Evolutionary conservation across 2,888 invertebrate genomes (phyloP), one percentile per base, ranked within the genome.

Genomic region (Smittia sp.): DNA sequence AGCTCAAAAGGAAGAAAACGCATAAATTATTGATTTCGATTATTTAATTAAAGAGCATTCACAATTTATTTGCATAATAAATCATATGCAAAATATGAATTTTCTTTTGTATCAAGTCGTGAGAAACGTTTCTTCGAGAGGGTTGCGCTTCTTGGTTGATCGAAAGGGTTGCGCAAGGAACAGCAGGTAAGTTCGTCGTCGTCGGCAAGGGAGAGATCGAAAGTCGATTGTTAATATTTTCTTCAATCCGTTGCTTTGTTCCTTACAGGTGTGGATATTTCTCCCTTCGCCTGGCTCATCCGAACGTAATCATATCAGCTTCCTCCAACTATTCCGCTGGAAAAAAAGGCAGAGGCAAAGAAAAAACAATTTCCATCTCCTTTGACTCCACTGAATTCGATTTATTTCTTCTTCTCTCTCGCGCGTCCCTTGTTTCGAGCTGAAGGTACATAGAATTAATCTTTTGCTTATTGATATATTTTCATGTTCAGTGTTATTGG

Each of bases 41-140:
- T 69, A 41, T 69, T 52, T 69, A 69, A 69, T 69, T 52, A 69
- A 69, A 69, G 39, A n/a, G 22, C 41, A 69, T 69, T 69, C 52
- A 69, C 52, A 54, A 69, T 41, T 69, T 69, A 69, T 69, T 69
- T 69, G 69, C 69, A 69, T 69, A 69, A 69, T 69, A 69, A 69
- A 69, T 69, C 69, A 69, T 69, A 69, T 69, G 69, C 41, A 69
- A 54, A 69, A 54, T 54, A 69, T 11, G 22, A 38, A 13, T 32
- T 9, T 46, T 38, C 39, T 68, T 41, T 68, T 68, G 22, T 38
- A 25, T 52, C 22, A 18, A 25, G 20, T 69, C 27, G 27, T 52
- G 20, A 39, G 38, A 32, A 66, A 66, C 18, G 3, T 39, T 66
- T 39, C 66, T 32, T 66, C 18, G 32, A 20, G 15, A 66, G 66